phyloP scores from a whole-genome alignment of 2,888 invertebrate species.

The Helleia helle region DNA sequence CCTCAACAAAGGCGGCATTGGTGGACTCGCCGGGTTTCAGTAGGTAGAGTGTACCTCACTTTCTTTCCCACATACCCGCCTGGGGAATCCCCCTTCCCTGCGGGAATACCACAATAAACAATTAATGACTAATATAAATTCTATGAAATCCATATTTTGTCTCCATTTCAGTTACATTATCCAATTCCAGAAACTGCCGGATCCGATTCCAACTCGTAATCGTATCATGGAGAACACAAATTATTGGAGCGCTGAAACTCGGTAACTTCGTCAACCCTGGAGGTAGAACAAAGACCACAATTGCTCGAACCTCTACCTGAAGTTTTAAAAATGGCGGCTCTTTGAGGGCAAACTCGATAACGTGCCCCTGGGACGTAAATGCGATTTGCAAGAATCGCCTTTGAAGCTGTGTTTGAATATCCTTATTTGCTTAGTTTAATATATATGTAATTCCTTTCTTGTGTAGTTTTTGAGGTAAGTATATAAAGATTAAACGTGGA shows the following conservation, averaged over 20 bases:
- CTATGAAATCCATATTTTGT: no score
- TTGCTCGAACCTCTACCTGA: constrained; percentile 58
- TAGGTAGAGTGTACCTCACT: no score
- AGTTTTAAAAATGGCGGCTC: constrained; percentile 70
- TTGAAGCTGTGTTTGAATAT: constrained; percentile 32
- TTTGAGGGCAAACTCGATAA: constrained; percentile 68
- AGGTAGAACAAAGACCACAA: constrained; percentile 71
- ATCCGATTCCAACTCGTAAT: constrained; percentile 67
- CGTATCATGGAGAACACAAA: constrained; percentile 66
- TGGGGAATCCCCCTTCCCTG: no score
- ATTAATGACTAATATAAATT: no score
- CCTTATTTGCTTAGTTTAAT: constrained; percentile 28
- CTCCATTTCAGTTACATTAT: no score
- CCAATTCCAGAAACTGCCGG: constrained; percentile 47
- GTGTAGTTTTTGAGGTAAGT: no score
- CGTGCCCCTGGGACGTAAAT: constrained; percentile 67
- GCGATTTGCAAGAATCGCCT: constrained; percentile 64
- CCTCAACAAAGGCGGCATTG: no score
- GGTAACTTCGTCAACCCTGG: constrained; percentile 67
- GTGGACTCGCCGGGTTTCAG: no score
- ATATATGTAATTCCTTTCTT: background rate
- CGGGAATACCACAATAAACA: no score
- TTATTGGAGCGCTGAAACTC: constrained; percentile 67
- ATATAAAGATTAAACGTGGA: no score
- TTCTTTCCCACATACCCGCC: no score